Evolutionary conservation across 2,888 invertebrate genomes (phyloP).

Genomic region (Agrochola lychnidis): DNA sequence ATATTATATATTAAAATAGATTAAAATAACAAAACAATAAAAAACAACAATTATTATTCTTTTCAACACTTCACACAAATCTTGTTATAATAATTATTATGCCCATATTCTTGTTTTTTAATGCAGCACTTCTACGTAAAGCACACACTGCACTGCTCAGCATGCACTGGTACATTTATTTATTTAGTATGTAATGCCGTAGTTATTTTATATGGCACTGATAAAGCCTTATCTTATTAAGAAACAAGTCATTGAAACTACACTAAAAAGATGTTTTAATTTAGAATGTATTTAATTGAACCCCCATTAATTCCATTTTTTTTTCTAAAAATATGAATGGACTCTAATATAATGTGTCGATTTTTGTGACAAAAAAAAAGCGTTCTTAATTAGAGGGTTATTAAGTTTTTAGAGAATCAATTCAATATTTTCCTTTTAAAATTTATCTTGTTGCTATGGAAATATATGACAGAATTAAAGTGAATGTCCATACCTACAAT

Average conservation of each 20-base stretch:
- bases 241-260: slow-evolving; percentile 2
- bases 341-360: background rate
- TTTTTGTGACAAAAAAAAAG: background rate
- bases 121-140: background rate
- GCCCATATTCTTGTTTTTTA: background rate
- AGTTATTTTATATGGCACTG: slow-evolving; percentile 6
- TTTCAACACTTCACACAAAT: background rate
- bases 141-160: background rate
- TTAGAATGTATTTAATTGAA: background rate
- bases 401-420: background rate
- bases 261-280: background rate
- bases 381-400: background rate
- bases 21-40: slow-evolving; percentile 36
- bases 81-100: background rate
- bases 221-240: background rate
- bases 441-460: background rate
- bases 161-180: background rate
- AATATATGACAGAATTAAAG: background rate
- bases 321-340: background rate
- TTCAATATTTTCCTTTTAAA: background rate
- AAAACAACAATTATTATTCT: background rate
- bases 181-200: background rate
- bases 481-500: background rate
- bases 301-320: background rate
- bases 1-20: background rate